phyloP scores from a whole-genome alignment of 2,797 vertebrate species.

The Natrix natrix region DNA sequence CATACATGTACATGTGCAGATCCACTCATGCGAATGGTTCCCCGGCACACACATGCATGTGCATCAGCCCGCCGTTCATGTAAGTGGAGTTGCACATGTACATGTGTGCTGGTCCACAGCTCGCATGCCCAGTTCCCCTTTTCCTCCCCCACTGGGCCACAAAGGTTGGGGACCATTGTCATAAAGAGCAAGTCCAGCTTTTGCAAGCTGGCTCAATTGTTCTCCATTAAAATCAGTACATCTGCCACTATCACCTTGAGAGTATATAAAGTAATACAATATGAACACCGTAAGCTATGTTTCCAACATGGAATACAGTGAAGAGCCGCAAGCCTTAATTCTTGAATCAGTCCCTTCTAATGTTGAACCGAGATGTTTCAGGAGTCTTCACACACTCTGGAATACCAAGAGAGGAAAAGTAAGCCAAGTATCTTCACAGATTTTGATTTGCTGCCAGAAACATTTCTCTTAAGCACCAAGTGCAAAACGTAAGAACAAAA shows the following conservation, averaged over 20 bases:
- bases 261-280: background rate
- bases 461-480: constrained; percentile 2
- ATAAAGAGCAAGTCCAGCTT: background rate
- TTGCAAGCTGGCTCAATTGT: constrained; percentile 4
- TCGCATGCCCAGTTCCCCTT: background rate
- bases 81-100: no score
- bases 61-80: no score
- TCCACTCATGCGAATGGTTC: background rate
- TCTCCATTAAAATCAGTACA: background rate
- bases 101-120: no score
- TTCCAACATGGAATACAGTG: background rate
- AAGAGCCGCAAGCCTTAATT: background rate
- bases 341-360: background rate
- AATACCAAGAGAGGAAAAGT: background rate
- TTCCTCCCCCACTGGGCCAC: background rate
- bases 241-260: background rate
- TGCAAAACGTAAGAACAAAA: background rate
- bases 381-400: background rate
- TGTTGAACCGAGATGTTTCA: background rate
- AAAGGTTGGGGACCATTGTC: background rate
- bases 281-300: background rate
- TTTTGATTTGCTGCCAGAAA: constrained; percentile 3
- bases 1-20: background rate
- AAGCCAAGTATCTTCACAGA: background rate
- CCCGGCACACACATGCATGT: background rate